Evolutionary conservation across 2,113 vertebrate genomes (phyloP), one percentile per base, ranked within the genome.

Genomic region (Pycnonotus jocosus): DNA sequence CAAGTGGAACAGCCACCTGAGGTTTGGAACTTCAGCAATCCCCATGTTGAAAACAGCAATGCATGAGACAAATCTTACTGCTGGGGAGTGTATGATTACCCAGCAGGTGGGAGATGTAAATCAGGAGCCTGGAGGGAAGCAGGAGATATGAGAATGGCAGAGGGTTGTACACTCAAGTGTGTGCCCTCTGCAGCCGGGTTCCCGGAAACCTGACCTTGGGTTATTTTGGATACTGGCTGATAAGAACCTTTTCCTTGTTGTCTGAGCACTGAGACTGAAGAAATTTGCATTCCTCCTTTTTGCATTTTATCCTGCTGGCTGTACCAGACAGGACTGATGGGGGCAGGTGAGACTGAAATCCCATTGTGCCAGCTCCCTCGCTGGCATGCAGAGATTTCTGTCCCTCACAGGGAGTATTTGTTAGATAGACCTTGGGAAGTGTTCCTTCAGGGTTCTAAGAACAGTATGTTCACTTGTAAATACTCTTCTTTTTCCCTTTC

Each of bases 31-130:
- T 42, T 56, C 31, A 72, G 9, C 28, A 85, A 30, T 42, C 16
- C 15, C 5, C 6, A 48, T 33, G 60, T 47, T 65, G 60, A 57
- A 87, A 90, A 14, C 73, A 88, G 54, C 38, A 73, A 37, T 78
- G 65, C 5, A 2, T 69, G 78, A 3, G n/a, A 50, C 65, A 69
- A 50, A 40, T 61, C 57, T 82, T 42, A 11, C 64, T 85, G 57
- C 80, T 80, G 50, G 40, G 23, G 51, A 68, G 57, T 3, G 0
- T 70, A 15, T 78, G 81, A 58, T 73, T 91, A 53, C 47, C 72
- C 83, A 96, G 87, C 95, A 96, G 90, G 71, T 91, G 93, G 84
- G 50, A 89, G 81, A n/a, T 89, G 84, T 92, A 93, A 95, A 95
- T 92, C 94, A 93, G 93, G 38, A 73, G 78, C 57, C 74, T 97